Evolutionary conservation across 2,113 vertebrate species (phyloP).

Genomic region (Abramis brama): DNA sequence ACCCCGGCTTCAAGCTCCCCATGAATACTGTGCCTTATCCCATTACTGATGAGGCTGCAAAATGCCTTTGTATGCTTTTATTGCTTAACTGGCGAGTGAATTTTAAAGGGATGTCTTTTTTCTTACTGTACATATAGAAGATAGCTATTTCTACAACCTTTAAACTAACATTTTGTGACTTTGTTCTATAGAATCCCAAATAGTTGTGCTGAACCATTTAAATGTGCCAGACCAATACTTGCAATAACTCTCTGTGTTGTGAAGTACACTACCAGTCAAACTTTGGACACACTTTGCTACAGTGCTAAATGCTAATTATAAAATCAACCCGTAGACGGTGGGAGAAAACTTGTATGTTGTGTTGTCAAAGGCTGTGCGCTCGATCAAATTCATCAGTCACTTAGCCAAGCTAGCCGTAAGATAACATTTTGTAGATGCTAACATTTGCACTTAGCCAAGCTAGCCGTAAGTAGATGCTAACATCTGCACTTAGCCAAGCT

Average conservation of each 20-base stretch:
- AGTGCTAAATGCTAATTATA: background rate
- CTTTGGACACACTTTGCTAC: constrained; percentile 15
- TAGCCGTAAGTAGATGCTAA: background rate
- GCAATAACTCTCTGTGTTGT: background rate
- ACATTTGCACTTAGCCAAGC: background rate
- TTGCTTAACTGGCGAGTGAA: background rate
- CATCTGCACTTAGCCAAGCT: background rate
- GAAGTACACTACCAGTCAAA: constrained; percentile 6
- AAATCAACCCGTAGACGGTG: background rate
- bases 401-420: background rate
- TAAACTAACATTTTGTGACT: background rate
- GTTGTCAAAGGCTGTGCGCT: background rate
- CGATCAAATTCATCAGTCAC: background rate
- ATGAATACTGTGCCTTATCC: background rate
- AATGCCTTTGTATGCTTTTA: background rate
- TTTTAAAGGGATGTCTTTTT: constrained; percentile 6
- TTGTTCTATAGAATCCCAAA: background rate
- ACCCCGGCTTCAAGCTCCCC: constrained; percentile 1
- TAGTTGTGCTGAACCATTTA: constrained; percentile 1
- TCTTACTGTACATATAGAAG: constrained; percentile 22
- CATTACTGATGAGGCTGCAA: background rate
- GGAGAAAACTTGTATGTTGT: background rate
- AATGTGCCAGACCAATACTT: background rate
- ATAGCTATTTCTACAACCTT: background rate
- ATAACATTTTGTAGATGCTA: background rate